These are phyloP conservation scores for Tenebrio molitor DNA, from an alignment of 1,140 invertebrate genomes.

Conservation along the genomic window DNA sequence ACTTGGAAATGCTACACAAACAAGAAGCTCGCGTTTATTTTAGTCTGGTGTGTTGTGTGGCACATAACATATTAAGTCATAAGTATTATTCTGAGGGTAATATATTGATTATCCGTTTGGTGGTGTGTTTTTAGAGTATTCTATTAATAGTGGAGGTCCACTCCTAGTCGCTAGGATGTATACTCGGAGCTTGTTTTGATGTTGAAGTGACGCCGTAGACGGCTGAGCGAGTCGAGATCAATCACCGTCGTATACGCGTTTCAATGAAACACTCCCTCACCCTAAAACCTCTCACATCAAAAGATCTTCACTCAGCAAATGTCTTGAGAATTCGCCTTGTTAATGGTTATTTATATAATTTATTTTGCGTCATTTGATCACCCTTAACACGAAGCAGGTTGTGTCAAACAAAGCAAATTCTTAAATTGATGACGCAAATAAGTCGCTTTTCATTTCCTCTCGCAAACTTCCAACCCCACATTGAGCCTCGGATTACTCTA, in stretches of 20 bases:
- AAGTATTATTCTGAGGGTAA: conserved; percentile 39
- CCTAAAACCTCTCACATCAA: conserved; percentile 40
- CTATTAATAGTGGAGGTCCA: conserved; percentile 34
- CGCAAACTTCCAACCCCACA: conserved; percentile 7
- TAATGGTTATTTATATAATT: conserved; percentile 46
- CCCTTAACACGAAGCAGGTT: conserved; percentile 19
- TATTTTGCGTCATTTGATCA: conserved; percentile 40
- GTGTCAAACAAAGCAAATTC: conserved; percentile 42
- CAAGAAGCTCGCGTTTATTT: conserved; percentile 25
- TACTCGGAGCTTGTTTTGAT: conserved; percentile 40
- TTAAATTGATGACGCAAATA: conserved; percentile 31
- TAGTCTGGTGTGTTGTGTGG: conserved; percentile 12
- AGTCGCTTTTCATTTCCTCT: conserved; percentile 26
- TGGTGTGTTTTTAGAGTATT: conserved; percentile 37
- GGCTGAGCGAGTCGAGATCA: conserved; percentile 38
- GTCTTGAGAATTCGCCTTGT: conserved; percentile 22
- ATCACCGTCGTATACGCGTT: conserved; percentile 40
- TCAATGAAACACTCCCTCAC: conserved; percentile 41
- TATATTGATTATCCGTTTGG: conserved; percentile 46
- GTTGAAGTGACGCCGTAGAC: conserved; percentile 37
- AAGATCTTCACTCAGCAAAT: conserved; percentile 36
- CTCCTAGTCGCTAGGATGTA: not conserved
- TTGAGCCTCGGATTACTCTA: conserved; percentile 1
- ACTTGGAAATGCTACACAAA: conserved; percentile 27
- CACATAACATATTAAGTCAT: conserved; percentile 27